Evolutionary conservation across 2,113 vertebrate species (phyloP).

Genomic region (Notarius lentiginosus): DNA sequence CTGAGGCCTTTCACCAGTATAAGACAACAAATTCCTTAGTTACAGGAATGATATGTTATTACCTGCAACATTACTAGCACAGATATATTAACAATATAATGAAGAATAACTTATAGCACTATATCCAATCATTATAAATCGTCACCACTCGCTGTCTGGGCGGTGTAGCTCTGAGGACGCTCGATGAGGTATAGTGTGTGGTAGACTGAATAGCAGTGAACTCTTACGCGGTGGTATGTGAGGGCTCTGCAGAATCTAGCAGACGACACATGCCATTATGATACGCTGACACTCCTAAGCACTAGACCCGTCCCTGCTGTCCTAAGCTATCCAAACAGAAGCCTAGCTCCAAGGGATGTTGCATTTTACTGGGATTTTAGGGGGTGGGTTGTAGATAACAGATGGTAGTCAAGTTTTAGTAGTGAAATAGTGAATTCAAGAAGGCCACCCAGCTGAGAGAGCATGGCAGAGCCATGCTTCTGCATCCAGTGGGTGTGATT

Average conservation of each 20-base stretch:
- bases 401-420: conserved; percentile 19
- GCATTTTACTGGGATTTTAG: conserved; percentile 63
- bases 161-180: conserved; percentile 70
- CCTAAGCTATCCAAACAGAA: conserved; percentile 53
- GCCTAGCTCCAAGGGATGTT: conserved; percentile 67
- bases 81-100: conserved; percentile 74
- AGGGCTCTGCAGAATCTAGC: neutral
- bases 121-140: conserved; percentile 68
- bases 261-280: conserved; percentile 27
- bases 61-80: conserved; percentile 69
- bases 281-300: conserved; percentile 31
- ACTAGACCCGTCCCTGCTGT: conserved; percentile 53
- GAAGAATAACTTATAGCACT: conserved; percentile 80
- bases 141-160: conserved; percentile 76
- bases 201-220: conserved; percentile 24
- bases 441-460: conserved; percentile 49
- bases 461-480: conserved; percentile 59
- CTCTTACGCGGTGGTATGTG: conserved; percentile 38
- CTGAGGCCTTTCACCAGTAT: conserved; percentile 68
- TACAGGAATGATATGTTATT: conserved; percentile 69
- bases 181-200: conserved; percentile 59
- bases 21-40: conserved; percentile 75
- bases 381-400: neutral
- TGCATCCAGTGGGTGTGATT: conserved; percentile 48
- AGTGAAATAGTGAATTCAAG: conserved; percentile 30